Base-by-base conservation (phyloP, 2,888 invertebrate species). In the Camptogramma bilineatum region DNA sequence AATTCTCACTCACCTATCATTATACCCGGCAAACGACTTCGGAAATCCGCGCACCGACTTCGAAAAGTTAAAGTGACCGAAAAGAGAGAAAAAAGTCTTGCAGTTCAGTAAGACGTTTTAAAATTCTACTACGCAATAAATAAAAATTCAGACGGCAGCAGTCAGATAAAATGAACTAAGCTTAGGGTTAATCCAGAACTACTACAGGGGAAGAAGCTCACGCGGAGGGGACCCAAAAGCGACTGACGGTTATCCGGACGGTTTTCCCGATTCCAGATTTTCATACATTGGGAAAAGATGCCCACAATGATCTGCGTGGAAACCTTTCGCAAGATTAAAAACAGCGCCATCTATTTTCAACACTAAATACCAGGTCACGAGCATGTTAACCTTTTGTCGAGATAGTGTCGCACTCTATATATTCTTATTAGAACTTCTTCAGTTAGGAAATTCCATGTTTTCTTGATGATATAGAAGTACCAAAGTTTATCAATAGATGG, bases 181-280 rank as follows among this genome's bases (percentile, higher is more conserved):
- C 60, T 46, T 54, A 51, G 57, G 53, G 24, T 34, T 52, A 51
- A 50, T 59, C 50, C 61, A 53, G 51, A 28, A 51, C 28, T 44
- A 59, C 53, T 63, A 17, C n/a, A 53, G 60, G 69, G 66, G 75
- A 74, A 74, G 84, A 77, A 87, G 86, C 84, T 82, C 80, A 74
- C 88, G 73, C 86, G 76, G 68, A 78, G 87, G 83, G 79, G 73
- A 85, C 83, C 84, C 86, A 86, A 85, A 84, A 83, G 80, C 89
- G 85, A 92, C 92, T 92, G 90, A 88, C 81, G 81, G 71, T 79
- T 79, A 82, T 84, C 88, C 86, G 83, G 88, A 82, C 78, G 81
- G 80, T 88, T 88, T 89, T 83, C 86, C 85, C 83, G 79, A 85
- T 82, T 83, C 80, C 78, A 74, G 78, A 80, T 77, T 83, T 86